Percentiles rank a stretch among this genome's conserved stretches.
Conservation (phyloP, 2,113 vertebrate genomes). For the Epinephelus moara region DNA sequence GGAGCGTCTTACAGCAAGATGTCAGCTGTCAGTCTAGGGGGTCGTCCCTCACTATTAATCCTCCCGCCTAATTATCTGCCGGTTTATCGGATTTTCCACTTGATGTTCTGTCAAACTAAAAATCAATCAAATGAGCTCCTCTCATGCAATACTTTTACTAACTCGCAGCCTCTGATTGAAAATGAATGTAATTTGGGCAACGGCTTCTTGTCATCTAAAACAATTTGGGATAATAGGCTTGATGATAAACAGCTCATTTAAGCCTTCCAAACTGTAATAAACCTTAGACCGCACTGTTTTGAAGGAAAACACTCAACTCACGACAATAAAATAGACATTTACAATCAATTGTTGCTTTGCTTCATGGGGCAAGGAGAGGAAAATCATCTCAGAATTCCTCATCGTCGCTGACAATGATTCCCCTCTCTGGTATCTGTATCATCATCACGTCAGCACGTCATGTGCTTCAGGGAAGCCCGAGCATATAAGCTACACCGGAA, state of each 20-base stretch:
- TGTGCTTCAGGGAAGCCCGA: slow-evolving; percentile 57
- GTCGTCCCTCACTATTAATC: slow-evolving; percentile 35
- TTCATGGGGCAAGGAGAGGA: slow-evolving; percentile 9
- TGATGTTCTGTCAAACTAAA: slow-evolving; percentile 36
- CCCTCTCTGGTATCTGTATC: slow-evolving; percentile 34
- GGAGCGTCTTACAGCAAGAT: slow-evolving; percentile 50
- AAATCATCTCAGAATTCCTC: slow-evolving; percentile 40
- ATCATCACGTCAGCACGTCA: slow-evolving; percentile 48
- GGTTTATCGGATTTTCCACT: slow-evolving; percentile 39
- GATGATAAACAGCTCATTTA: slow-evolving; percentile 4
- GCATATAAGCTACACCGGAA: slow-evolving; percentile 22
- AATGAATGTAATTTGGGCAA: background rate
- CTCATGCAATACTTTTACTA: background rate
- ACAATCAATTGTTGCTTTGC: background rate
- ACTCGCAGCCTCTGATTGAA: background rate
- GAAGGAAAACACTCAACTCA: slow-evolving; percentile 4
- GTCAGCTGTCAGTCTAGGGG: slow-evolving; percentile 64
- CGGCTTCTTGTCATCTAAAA: background rate
- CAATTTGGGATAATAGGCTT: background rate
- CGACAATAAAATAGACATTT: background rate
- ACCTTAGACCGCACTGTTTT: background rate
- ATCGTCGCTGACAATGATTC: slow-evolving; percentile 65
- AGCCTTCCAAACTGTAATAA: slow-evolving; percentile 13
- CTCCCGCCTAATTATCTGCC: slow-evolving; percentile 58
- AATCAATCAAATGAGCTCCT: slow-evolving; percentile 18